phyloP scores from a whole-genome alignment of 37 sponge, comb jelly and placozoan species.

The Halichondria panicea region DNA sequence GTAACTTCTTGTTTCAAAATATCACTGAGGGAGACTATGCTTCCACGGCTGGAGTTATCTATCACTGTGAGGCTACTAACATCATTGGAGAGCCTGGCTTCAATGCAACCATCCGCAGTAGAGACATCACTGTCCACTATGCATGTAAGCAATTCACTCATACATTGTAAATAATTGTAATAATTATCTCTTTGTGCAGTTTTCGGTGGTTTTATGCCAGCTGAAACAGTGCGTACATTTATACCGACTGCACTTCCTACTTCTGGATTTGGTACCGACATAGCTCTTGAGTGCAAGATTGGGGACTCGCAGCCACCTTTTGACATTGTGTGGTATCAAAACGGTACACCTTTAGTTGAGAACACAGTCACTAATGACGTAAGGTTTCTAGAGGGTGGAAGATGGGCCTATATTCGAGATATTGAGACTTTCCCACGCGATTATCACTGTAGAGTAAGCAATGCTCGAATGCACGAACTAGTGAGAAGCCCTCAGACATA shows the following conservation, averaged over 20 bases:
- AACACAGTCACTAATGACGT: too few species aligned
- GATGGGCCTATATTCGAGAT: too few species aligned
- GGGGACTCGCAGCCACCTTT: conserved; percentile 13
- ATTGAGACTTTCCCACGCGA: not conserved
- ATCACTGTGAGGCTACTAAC: conserved; percentile 53
- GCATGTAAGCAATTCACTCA: conserved; percentile 28
- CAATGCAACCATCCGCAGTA: conserved; percentile 41
- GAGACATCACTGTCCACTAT: conserved; percentile 17
- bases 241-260: not conserved
- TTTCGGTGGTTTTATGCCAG: conserved; percentile 23
- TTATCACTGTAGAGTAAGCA: conserved; percentile 56
- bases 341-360: too few species aligned
- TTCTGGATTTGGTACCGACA: not conserved
- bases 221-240: too few species aligned
- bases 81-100: conserved; percentile 18
- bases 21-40: conserved; percentile 35
- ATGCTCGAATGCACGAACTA: too few species aligned
- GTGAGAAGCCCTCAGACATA: too few species aligned
- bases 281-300: conserved; percentile 34
- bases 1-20: too few species aligned
- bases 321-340: conserved; percentile 11
- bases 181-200: conserved; percentile 7
- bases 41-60: conserved; percentile 28
- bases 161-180: not conserved
- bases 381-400: too few species aligned